Conservation (phyloP, 2,797 vertebrate species). For the Sternarchorhynchus goeldii region DNA sequence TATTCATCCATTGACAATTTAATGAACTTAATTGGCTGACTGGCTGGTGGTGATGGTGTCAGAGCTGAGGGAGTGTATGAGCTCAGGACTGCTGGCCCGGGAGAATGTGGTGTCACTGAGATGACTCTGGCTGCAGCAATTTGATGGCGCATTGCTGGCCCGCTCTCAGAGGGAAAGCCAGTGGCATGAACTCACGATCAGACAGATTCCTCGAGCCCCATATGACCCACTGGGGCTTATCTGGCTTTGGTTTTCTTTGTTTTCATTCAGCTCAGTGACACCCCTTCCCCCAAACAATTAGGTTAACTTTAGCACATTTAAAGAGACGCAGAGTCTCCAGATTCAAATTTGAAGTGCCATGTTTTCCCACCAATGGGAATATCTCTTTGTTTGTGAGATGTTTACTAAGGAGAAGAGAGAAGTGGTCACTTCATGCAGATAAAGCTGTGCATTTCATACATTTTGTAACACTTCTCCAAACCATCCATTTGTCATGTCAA, state of each 20-base stretch:
- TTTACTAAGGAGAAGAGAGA: conserved; percentile 36
- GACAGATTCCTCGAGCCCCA: conserved; percentile 61
- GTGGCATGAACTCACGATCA: conserved; percentile 67
- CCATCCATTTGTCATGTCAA: conserved; percentile 57
- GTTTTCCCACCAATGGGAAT: conserved; percentile 31
- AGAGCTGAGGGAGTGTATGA: no score
- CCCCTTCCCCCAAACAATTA: conserved; percentile 43
- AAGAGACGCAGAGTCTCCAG: conserved; percentile 31
- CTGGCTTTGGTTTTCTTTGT: conserved; percentile 58
- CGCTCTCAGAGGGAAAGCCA: conserved; percentile 61
- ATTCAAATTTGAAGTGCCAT: conserved; percentile 23
- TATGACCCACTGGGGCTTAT: conserved; percentile 58
- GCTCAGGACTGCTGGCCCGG: background rate
- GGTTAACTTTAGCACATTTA: conserved; percentile 44
- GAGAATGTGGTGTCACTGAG: no score
- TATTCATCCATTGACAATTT: conserved; percentile 29
- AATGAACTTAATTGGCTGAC: conserved; percentile 11
- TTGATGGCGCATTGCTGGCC: conserved; percentile 65
- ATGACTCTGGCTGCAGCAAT: background rate
- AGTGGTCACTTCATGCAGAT: conserved; percentile 51
- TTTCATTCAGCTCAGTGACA: conserved; percentile 53
- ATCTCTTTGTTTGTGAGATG: conserved; percentile 38
- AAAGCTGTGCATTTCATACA: conserved; percentile 47
- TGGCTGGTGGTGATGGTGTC: no score
- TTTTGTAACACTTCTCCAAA: conserved; percentile 54